Evolutionary conservation across 2,888 invertebrate species (phyloP).

Genomic region (Polymixis lichenea): DNA sequence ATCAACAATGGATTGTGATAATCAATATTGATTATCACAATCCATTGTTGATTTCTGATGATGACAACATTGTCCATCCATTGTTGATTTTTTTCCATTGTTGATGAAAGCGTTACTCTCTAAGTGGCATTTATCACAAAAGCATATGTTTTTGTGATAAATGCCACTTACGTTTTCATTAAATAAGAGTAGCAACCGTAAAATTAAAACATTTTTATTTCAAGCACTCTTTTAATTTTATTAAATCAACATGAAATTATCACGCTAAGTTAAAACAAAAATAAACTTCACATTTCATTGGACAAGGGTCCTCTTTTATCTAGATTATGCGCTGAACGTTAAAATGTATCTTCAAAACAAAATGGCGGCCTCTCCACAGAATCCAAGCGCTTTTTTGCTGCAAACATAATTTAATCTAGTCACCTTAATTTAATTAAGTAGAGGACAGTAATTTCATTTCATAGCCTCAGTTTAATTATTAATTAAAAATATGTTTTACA

Average conservation of each 20-base stretch:
- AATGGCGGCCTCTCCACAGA: slow-evolving; percentile 22
- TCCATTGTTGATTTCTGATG: too few relatives aligned
- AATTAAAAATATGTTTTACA: slow-evolving; percentile 10
- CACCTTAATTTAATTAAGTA: slow-evolving; percentile 42
- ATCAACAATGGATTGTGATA: background rate
- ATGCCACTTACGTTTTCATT: background rate
- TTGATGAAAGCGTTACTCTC: too few relatives aligned
- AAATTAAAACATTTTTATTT: background rate
- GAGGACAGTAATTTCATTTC: slow-evolving; percentile 31
- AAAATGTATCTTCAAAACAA: slow-evolving; percentile 26
- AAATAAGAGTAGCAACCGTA: background rate
- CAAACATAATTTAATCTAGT: slow-evolving; percentile 38
- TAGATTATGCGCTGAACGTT: background rate
- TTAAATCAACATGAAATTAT: background rate
- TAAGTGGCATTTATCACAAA: too few relatives aligned
- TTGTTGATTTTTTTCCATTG: too few relatives aligned
- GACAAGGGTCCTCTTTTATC: slow-evolving; percentile 11
- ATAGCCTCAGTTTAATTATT: slow-evolving; percentile 32
- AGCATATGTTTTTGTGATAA: background rate
- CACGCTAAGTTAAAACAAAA: slow-evolving; percentile 6
- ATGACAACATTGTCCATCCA: too few relatives aligned
- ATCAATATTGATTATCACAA: background rate
- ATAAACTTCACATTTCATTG: slow-evolving; percentile 35
- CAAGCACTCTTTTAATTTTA: background rate
- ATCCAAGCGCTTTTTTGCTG: slow-evolving; percentile 11